Percentiles rank a stretch among this genome's conserved stretches.
Evolutionary conservation across 2,888 invertebrate genomes (phyloP).

Genomic region (Schizotus pectinicornis): DNA sequence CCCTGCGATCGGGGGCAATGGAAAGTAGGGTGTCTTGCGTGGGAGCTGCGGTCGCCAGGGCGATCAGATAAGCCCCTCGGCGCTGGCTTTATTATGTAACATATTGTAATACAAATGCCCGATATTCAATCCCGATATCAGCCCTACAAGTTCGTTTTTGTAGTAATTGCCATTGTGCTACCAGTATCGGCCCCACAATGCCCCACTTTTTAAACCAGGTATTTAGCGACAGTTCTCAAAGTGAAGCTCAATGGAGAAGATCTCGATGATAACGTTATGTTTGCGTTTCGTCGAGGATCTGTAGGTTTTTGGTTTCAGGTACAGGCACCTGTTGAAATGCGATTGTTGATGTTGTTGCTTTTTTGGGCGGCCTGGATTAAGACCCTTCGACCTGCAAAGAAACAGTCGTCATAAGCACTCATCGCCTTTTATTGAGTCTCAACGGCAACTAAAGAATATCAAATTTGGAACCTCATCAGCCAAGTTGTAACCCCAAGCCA

Average conservation of each 20-base stretch:
- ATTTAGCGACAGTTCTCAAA: constrained; percentile 39
- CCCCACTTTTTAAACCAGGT: constrained; percentile 29
- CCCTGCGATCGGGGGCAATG: no score
- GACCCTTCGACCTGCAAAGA: no score
- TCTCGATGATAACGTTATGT: constrained; percentile 39
- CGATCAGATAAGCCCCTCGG: constrained; percentile 40
- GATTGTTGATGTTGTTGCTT: constrained; percentile 18
- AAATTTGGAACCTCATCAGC: no score
- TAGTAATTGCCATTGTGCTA: constrained; percentile 31
- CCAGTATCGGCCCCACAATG: constrained; percentile 16
- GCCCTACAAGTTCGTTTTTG: constrained; percentile 27
- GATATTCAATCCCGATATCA: constrained; percentile 34
- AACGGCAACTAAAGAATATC: no score
- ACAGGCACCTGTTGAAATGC: constrained; percentile 41
- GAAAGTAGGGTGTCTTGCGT: constrained; percentile 34
- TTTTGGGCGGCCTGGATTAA: no score
- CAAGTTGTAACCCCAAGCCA: no score
- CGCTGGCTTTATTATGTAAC: constrained; percentile 40
- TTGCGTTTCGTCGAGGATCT: constrained; percentile 34
- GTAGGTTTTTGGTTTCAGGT: constrained; percentile 35
- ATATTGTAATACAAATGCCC: constrained; percentile 41
- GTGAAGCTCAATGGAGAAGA: constrained; percentile 30
- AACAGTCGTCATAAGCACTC: no score
- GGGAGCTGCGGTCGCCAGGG: constrained; percentile 47
- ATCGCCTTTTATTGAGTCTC: no score